A percentile compares a stretch with the other conserved stretches of the same genome.
Evolutionary conservation across 2,797 vertebrate genomes (phyloP).

Genomic region (Rousettus madagascariensis): DNA sequence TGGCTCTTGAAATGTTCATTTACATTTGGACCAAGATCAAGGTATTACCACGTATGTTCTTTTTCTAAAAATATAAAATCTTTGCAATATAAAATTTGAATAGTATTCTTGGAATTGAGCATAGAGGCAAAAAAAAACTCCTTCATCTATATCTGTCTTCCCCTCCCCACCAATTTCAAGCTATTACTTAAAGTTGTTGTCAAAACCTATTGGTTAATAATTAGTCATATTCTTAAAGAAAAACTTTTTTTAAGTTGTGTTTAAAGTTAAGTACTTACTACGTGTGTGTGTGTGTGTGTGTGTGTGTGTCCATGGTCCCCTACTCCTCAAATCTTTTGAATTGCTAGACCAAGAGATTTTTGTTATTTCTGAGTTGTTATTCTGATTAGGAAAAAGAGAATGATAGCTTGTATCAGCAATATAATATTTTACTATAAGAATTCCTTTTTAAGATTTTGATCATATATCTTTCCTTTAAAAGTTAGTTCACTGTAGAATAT

Average conservation of each 20-base stretch:
- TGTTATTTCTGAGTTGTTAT: constrained; percentile 12
- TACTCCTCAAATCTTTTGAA: background rate
- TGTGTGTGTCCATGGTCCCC: too few species aligned
- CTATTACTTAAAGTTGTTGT: background rate
- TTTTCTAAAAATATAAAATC: constrained; percentile 2
- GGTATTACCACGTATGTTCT: background rate
- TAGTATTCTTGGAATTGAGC: background rate
- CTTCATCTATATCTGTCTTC: background rate
- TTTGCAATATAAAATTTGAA: constrained; percentile 1
- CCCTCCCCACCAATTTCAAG: background rate
- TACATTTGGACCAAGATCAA: background rate
- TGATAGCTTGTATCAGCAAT: background rate
- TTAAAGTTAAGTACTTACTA: too few species aligned
- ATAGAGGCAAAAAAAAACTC: background rate
- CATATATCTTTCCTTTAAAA: constrained; percentile 33
- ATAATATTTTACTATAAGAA: constrained; percentile 29
- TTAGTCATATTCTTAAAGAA: constrained; percentile 7
- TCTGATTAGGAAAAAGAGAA: background rate
- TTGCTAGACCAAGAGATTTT: constrained; percentile 12
- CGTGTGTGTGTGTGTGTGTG: too few species aligned
- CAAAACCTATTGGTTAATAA: background rate
- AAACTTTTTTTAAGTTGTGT: background rate
- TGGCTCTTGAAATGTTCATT: constrained; percentile 15
- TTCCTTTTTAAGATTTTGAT: background rate
- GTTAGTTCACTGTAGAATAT: constrained; percentile 12